phyloP scores from a whole-genome alignment of 2,888 invertebrate species.

The Phasia obesa region DNA sequence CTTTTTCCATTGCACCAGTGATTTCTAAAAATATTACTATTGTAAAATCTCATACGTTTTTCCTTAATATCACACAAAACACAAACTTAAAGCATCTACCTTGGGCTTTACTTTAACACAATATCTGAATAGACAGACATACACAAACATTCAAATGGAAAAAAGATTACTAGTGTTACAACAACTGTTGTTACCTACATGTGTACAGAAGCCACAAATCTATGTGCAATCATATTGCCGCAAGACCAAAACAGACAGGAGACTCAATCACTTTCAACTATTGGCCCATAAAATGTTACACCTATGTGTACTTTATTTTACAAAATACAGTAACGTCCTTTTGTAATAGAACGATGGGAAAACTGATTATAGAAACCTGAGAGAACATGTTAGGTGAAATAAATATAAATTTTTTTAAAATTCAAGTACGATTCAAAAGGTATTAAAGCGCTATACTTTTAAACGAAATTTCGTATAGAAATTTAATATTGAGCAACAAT shows the following conservation, averaged over 20 bases:
- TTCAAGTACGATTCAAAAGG: no score
- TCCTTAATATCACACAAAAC: no score
- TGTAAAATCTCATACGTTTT: no score
- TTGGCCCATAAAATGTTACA: background rate
- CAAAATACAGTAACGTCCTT: background rate
- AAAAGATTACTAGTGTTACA: background rate
- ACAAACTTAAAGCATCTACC: background rate
- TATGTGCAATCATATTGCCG: conserved; percentile 54
- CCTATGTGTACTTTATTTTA: background rate
- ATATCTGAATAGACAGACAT: background rate
- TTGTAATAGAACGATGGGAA: background rate
- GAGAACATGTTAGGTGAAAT: no score
- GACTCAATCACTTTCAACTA: conserved; percentile 42
- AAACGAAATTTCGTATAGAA: no score
- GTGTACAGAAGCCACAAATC: conserved; percentile 42
- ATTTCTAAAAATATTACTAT: no score
- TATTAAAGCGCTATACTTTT: no score
- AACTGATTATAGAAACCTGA: no score
- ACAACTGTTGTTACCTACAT: background rate
- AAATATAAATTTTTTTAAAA: no score
- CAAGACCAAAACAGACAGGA: conserved; percentile 52
- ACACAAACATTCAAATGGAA: background rate
- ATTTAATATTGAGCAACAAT: no score
- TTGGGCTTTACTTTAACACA: conserved; percentile 27
- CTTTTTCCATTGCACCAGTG: background rate